Conservation (phyloP, 2,797 vertebrate genomes). For the Clarias platycephalus region DNA sequence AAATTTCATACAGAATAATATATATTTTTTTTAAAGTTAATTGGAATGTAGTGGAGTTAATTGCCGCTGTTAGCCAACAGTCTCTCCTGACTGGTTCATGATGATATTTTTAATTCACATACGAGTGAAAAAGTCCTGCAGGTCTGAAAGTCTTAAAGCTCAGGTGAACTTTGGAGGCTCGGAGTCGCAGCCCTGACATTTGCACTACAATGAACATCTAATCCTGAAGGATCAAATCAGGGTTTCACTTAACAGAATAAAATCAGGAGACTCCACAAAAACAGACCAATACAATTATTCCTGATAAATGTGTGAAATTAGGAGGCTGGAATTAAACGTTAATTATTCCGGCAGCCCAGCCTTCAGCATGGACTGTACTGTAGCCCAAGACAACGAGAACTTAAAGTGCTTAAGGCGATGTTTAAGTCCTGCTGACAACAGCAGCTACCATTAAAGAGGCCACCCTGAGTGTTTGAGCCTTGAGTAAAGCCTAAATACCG, state of each 20-base stretch:
- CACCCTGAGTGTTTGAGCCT: neutral
- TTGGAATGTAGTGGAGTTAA: no score
- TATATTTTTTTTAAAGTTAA: no score
- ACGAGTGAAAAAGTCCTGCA: neutral
- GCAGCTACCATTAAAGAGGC: slow-evolving; percentile 2
- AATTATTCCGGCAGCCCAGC: neutral
- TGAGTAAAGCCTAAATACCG: neutral
- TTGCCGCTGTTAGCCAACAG: neutral
- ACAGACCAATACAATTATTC: neutral
- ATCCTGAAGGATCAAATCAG: slow-evolving; percentile 15
- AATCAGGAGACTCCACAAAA: neutral
- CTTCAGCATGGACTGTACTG: slow-evolving; percentile 2
- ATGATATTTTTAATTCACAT: neutral
- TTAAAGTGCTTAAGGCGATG: slow-evolving; percentile 10
- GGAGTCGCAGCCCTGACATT: neutral
- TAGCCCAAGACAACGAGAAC: neutral
- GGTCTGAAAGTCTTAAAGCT: neutral
- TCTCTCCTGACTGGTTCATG: neutral
- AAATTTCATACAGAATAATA: neutral
- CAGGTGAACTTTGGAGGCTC: neutral
- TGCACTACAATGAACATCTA: neutral
- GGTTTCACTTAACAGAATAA: neutral
- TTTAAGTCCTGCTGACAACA: slow-evolving; percentile 11
- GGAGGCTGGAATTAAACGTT: slow-evolving; percentile 29
- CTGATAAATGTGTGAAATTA: slow-evolving; percentile 8